These are phyloP conservation scores for Vulpes lagopus DNA, from an alignment of 2,113 vertebrate genomes.

Conservation along the genomic window DNA sequence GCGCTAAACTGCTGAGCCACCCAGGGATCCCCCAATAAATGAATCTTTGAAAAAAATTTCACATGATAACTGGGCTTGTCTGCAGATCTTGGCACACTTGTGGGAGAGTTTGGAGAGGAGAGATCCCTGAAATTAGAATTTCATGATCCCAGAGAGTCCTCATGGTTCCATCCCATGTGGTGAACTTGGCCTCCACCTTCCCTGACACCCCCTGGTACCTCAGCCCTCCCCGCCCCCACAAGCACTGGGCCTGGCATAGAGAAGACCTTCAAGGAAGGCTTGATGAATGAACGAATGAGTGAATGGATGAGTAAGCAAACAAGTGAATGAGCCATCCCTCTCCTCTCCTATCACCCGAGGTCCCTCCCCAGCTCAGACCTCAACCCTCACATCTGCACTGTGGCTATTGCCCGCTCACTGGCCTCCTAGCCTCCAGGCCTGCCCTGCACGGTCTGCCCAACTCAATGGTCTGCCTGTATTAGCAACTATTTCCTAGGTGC, in stretches of 20 bases:
- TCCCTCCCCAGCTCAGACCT: background rate
- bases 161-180: background rate
- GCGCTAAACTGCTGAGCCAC: too few species aligned
- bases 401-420: background rate
- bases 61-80: background rate
- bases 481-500: background rate
- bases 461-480: background rate
- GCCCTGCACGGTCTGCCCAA: background rate
- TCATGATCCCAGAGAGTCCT: background rate
- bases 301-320: background rate
- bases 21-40: too few species aligned
- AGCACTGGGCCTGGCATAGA: background rate
- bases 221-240: fast-evolving
- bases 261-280: background rate
- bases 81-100: background rate
- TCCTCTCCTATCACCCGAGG: background rate
- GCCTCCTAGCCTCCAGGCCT: background rate
- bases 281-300: background rate
- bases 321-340: background rate
- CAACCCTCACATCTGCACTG: background rate
- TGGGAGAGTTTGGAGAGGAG: background rate
- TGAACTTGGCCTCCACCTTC: background rate
- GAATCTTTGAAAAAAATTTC: background rate
- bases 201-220: background rate
- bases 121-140: background rate